Percentiles rank a stretch among this genome's conserved stretches.
Evolutionary conservation across 2,888 invertebrate genomes (phyloP).

Genomic region (Agapetus fuscipes): DNA sequence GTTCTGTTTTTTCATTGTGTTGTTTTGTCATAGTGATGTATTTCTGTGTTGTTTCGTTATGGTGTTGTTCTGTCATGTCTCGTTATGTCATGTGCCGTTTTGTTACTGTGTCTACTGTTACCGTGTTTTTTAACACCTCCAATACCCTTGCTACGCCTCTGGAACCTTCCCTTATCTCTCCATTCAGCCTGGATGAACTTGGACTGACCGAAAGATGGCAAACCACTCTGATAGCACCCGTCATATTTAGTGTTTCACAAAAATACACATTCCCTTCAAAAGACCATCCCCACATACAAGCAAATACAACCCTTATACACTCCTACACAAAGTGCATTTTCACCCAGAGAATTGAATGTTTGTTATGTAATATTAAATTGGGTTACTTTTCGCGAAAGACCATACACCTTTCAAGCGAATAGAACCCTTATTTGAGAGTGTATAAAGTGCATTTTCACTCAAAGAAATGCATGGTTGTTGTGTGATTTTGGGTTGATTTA

Average conservation of each 20-base stretch:
- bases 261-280: conserved; percentile 7
- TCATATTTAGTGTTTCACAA: conserved; percentile 20
- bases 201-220: conserved; percentile 22
- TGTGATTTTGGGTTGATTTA: conserved; percentile 24
- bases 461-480: too few relatives aligned
- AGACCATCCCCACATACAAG: neutral
- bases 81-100: too few relatives aligned
- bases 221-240: conserved; percentile 17
- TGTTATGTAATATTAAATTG: conserved; percentile 25
- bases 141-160: too few relatives aligned
- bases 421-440: neutral
- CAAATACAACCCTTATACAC: conserved; percentile 4
- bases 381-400: too few relatives aligned
- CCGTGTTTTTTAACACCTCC: too few relatives aligned
- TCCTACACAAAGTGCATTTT: conserved; percentile 6
- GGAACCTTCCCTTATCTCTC: conserved; percentile 14
- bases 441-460: conserved; percentile 7
- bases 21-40: too few relatives aligned
- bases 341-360: too few relatives aligned
- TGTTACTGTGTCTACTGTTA: too few relatives aligned
- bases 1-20: too few relatives aligned
- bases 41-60: too few relatives aligned
- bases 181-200: conserved; percentile 21
- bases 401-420: too few relatives aligned
- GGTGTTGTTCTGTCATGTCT: too few relatives aligned